Base-by-base conservation (phyloP, 2,113 vertebrate species). In the Pluvialis apricaria region DNA sequence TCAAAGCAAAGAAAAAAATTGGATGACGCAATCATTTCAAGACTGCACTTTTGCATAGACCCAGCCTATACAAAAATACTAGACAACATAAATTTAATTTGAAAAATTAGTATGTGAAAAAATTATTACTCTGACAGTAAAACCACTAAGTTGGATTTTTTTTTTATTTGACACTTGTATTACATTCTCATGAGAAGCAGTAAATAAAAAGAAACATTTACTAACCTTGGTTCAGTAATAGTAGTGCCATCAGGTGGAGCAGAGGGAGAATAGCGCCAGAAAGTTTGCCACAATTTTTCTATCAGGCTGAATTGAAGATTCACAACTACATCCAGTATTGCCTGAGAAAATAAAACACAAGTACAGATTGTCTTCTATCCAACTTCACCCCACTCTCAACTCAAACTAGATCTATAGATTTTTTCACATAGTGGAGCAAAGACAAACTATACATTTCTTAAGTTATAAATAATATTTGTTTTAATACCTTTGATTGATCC, bases 281-380 rank as follows among this genome's bases (percentile, higher is more conserved):
- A 99, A 90, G 98, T 99, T 98, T 99, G 98, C 98, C 98, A 98
- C 81, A 99, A 89, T 96, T 98, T 99, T 97, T 99, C 98, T 97
- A 98, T 99, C 95, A 99, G 97, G 95, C 98, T 98, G 96, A 99
- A 98, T 3, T 99, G 98, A 97, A 99, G 98, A 97, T 99, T 99
- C 86, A 99, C 98, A 96, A 99, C 98, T 91, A 99, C 98, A 86
- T 98, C 98, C 97, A 98, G 92, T 97, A 99, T 99, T 95, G 98
- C 98, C 98, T 99, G 49, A 93, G 68, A 96, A 96, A 94, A 96
- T 54, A 93, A 76, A 97, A 42, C 16, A 51, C 18, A 60, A 62
- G 25, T 52, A 82, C 6, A 68, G 57, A n/a, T 15, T 40, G 13
- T 47, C 22, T 72, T 84, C 61, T 38, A 51, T 26, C 5, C 26